A percentile compares a stretch with the other conserved stretches of the same genome.
These are phyloP conservation scores for Branchipolynoe longqiensis DNA, from an alignment of 2,888 invertebrate species.

Conservation along the genomic window DNA sequence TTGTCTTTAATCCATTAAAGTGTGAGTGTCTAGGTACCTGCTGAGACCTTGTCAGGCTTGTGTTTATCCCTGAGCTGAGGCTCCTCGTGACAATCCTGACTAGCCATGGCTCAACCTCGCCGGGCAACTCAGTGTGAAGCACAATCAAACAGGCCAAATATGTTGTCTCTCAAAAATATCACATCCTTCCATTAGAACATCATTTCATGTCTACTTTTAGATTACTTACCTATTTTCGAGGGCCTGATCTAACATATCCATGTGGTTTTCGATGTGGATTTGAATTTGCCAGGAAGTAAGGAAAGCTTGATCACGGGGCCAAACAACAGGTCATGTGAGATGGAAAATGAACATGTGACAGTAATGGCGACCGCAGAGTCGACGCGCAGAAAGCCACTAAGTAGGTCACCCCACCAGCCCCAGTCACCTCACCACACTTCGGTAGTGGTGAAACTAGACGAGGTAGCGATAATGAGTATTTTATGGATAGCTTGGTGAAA, in stretches of 20 bases:
- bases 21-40: too few relatives aligned
- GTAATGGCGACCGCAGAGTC: slow-evolving; percentile 69
- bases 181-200: background rate
- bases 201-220: background rate
- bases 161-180: slow-evolving; percentile 20
- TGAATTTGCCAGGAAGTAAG: slow-evolving; percentile 82
- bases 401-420: slow-evolving; percentile 40
- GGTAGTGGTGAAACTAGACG: too few relatives aligned
- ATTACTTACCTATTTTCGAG: slow-evolving; percentile 80
- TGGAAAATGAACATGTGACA: slow-evolving; percentile 82
- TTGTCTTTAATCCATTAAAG: too few relatives aligned
- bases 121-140: background rate
- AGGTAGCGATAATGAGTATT: background rate
- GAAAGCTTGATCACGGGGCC: slow-evolving; percentile 83
- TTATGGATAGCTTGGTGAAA: background rate
- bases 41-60: too few relatives aligned
- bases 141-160: background rate
- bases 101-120: background rate
- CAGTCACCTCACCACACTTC: background rate
- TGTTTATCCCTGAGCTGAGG: too few relatives aligned
- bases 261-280: slow-evolving; percentile 77
- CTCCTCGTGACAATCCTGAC: too few relatives aligned
- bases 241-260: slow-evolving; percentile 82
- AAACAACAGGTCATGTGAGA: slow-evolving; percentile 83
- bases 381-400: slow-evolving; percentile 38